Percentiles rank a stretch among this genome's conserved stretches.
Evolutionary conservation across 2,797 vertebrate species (phyloP).

Genomic region (Mycteria americana): DNA sequence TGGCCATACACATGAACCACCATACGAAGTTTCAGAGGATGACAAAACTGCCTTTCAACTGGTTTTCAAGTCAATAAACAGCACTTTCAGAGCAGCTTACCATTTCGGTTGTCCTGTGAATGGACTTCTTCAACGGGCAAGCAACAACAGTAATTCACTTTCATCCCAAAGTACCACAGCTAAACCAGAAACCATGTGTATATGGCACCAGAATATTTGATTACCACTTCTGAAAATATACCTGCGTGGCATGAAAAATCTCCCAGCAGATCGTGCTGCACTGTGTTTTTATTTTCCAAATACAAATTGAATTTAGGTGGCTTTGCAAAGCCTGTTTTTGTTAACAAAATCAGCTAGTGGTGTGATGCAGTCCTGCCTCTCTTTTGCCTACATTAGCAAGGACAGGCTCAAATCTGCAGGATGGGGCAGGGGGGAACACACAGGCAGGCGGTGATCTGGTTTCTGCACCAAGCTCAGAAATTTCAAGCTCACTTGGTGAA

Average conservation of each 20-base stretch:
- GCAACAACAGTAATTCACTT: slow-evolving; percentile 11
- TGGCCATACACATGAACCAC: not conserved
- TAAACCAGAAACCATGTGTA: not conserved
- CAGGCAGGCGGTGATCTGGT: not conserved
- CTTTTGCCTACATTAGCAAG: not conserved
- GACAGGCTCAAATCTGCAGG: not conserved
- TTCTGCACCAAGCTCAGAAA: not conserved
- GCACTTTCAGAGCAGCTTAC: not conserved
- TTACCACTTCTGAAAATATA: not conserved
- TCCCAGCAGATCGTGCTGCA: not conserved
- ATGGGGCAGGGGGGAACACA: not conserved
- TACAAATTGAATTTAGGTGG: slow-evolving; percentile 38
- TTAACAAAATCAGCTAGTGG: slow-evolving; percentile 19
- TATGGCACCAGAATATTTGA: slow-evolving; percentile 12
- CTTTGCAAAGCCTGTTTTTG: slow-evolving; percentile 54
- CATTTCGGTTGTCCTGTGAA: not conserved
- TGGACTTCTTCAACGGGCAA: not conserved
- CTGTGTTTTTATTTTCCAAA: slow-evolving; percentile 32
- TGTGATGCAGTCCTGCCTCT: not conserved
- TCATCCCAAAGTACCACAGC: not conserved
- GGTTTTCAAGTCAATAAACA: not conserved
- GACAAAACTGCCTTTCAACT: not conserved
- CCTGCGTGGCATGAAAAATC: slow-evolving; percentile 15
- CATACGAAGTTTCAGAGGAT: not conserved
- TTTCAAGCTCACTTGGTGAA: not conserved